These are phyloP conservation scores for Echiichthys vipera DNA, from an alignment of 2,797 vertebrate genomes.

Conservation along the genomic window DNA sequence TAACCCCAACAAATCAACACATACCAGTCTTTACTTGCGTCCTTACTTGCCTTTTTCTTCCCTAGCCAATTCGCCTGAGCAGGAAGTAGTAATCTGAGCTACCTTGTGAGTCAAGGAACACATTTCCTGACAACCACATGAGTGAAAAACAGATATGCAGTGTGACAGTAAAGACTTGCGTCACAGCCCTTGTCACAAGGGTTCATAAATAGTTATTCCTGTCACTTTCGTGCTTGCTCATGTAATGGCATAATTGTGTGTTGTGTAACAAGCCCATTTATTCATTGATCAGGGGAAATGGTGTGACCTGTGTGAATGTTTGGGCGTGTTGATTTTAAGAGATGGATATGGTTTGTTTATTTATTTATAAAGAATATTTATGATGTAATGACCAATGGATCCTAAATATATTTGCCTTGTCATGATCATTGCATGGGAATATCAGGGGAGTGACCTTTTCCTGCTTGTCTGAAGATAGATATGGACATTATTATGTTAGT, in stretches of 20 bases:
- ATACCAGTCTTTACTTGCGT: neutral
- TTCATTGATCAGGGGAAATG: conserved; percentile 23
- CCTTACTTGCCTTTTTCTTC: conserved; percentile 15
- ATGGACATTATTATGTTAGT: neutral
- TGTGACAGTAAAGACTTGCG: neutral
- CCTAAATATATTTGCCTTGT: neutral
- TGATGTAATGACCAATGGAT: neutral
- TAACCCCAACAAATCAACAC: conserved; percentile 24
- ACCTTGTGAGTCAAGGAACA: conserved; percentile 13
- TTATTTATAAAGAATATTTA: neutral
- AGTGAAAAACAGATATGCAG: neutral
- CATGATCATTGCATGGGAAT: neutral
- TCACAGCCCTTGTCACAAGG: conserved; percentile 6
- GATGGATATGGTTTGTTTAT: neutral
- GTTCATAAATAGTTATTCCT: conserved; percentile 12
- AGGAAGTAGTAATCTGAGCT: conserved; percentile 42
- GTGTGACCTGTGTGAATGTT: neutral
- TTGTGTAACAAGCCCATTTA: conserved; percentile 33
- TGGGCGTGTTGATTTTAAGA: conserved; percentile 17
- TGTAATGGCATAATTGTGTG: neutral
- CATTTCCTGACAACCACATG: conserved; percentile 9
- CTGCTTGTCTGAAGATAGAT: neutral
- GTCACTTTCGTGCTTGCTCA: neutral
- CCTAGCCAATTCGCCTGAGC: neutral
- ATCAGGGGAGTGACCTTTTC: neutral